These are phyloP conservation scores for Peromyscus eremicus DNA, from an alignment of 2,797 vertebrate species.

Conservation along the genomic window DNA sequence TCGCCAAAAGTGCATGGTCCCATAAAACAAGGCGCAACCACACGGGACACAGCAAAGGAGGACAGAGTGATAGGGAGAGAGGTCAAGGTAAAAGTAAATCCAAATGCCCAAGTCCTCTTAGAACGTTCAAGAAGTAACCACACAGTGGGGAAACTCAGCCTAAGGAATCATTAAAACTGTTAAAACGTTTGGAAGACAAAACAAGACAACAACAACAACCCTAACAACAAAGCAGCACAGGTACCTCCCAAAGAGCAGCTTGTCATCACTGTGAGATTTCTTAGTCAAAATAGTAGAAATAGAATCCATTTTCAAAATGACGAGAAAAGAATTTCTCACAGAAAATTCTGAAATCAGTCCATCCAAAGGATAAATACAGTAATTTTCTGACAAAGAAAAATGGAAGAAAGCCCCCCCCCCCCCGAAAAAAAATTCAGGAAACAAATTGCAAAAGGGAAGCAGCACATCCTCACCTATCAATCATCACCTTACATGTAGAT, in stretches of 20 bases:
- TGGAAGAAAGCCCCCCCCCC: background rate
- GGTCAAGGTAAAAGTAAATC: background rate
- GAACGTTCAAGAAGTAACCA: background rate
- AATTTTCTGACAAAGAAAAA: background rate
- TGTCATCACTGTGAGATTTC: background rate
- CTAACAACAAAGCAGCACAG: background rate
- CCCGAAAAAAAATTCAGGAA: background rate
- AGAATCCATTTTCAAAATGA: background rate
- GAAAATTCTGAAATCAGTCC: background rate
- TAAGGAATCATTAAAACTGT: background rate
- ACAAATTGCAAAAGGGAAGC: background rate
- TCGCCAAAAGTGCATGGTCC: too few species aligned
- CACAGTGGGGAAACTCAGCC: background rate
- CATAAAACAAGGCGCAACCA: background rate
- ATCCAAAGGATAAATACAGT: background rate
- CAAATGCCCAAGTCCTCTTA: background rate
- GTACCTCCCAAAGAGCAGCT: background rate
- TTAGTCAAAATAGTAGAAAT: background rate
- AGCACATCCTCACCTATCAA: background rate
- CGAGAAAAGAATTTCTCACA: background rate
- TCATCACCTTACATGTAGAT: background rate
- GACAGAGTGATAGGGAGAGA: background rate
- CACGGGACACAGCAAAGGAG: background rate
- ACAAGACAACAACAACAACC: too few species aligned
- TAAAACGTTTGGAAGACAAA: background rate